Percentiles rank a stretch among this genome's conserved stretches.
These are phyloP conservation scores for Pectinophora gossypiella DNA, from an alignment of 1,140 invertebrate species.

Conservation along the genomic window DNA sequence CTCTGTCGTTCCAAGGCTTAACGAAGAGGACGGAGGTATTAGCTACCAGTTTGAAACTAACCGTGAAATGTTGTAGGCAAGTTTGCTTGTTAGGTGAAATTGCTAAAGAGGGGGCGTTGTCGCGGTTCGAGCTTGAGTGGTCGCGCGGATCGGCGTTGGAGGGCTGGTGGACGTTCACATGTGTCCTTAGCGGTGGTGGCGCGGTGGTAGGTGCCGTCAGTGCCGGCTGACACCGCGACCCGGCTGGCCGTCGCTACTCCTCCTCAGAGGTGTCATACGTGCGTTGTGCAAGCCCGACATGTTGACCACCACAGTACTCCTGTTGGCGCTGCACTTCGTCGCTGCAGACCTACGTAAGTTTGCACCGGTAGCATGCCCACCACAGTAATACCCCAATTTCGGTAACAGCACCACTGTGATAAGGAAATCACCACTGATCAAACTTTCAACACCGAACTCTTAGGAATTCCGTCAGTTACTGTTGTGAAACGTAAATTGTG, in stretches of 20 bases:
- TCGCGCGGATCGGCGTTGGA: neutral
- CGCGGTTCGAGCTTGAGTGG: neutral
- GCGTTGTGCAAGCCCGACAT: constrained; percentile 44
- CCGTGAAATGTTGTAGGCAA: neutral
- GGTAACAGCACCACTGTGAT: too few species aligned
- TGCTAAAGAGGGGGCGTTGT: neutral
- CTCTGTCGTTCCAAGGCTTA: neutral
- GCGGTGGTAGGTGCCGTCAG: constrained; percentile 39
- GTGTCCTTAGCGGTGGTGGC: constrained; percentile 37
- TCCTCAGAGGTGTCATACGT: neutral
- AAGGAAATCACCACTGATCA: too few species aligned
- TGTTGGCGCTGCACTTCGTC: constrained; percentile 43
- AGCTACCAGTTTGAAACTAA: neutral
- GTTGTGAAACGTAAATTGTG: too few species aligned
- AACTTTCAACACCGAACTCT: too few species aligned
- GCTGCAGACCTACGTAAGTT: constrained; percentile 58
- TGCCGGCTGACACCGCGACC: constrained; percentile 44
- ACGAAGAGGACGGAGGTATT: neutral
- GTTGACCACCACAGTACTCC: constrained; percentile 38
- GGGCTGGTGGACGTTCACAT: constrained; percentile 21
- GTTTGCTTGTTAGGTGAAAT: neutral
- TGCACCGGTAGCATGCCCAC: too few species aligned
- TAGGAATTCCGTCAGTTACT: too few species aligned
- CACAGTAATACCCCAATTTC: too few species aligned
- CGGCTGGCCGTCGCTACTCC: constrained; percentile 34